Evolutionary conservation across 2,113 vertebrate species (phyloP).

Genomic region (Rhegmatorhina hoffmannsi): DNA sequence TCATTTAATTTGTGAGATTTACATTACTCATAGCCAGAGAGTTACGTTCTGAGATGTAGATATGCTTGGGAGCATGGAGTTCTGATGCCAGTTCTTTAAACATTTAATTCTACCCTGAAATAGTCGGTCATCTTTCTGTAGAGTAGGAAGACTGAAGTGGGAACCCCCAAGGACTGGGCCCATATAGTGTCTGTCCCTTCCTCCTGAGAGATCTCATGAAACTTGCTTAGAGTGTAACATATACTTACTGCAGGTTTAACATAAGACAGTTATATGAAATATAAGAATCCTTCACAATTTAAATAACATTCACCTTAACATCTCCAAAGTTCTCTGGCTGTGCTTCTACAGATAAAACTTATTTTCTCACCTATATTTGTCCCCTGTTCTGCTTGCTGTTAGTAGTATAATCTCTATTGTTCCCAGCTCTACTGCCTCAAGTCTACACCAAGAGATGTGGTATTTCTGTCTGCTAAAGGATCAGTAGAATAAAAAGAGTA

Average conservation of each 20-base stretch:
- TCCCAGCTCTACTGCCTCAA: not conserved
- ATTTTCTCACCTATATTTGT: not conserved
- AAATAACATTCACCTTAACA: not conserved
- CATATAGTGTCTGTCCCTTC: not conserved
- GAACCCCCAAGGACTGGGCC: not conserved
- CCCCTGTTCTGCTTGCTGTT: not conserved
- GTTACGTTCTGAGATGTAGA: not conserved
- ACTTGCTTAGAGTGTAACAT: not conserved
- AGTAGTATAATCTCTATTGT: not conserved
- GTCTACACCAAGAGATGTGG: not conserved
- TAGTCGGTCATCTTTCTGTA: not conserved
- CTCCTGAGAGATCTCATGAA: not conserved
- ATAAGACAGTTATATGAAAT: not conserved
- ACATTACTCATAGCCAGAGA: not conserved
- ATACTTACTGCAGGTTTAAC: not conserved
- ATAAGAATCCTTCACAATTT: not conserved
- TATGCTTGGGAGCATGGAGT: not conserved
- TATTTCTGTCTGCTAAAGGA: not conserved
- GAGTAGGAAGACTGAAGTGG: not conserved
- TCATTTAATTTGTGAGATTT: constrained; percentile 17
- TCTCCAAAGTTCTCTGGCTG: not conserved
- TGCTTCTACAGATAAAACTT: not conserved
- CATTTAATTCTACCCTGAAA: not conserved
- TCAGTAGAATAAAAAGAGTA: not conserved
- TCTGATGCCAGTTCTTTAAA: not conserved